Conservation (phyloP, 1,140 invertebrate genomes). For the Thalassaphorura encarpata region DNA sequence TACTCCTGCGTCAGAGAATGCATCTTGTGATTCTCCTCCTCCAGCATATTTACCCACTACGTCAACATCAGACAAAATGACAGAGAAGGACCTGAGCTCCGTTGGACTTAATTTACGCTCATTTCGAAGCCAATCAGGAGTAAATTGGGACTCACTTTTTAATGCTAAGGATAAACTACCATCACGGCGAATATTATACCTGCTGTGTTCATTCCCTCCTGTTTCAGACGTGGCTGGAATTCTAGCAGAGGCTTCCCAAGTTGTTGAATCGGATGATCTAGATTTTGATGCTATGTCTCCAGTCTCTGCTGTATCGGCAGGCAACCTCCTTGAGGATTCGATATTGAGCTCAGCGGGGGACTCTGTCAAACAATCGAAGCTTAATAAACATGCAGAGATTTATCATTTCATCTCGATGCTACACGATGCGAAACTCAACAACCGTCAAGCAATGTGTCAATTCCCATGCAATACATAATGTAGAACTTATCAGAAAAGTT, state of each 20-base stretch:
- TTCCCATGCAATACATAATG: too few species aligned
- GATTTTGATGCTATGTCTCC: too few species aligned
- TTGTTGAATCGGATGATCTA: too few species aligned
- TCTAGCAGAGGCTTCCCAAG: slow-evolving; percentile 26
- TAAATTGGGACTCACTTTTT: neutral
- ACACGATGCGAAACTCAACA: too few species aligned
- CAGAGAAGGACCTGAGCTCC: slow-evolving; percentile 30
- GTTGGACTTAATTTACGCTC: slow-evolving; percentile 4
- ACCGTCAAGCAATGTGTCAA: too few species aligned
- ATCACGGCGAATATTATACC: slow-evolving; percentile 32
- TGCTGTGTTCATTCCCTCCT: slow-evolving; percentile 31
- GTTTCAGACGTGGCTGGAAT: slow-evolving; percentile 22
- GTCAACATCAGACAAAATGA: slow-evolving; percentile 31
- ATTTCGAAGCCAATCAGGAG: neutral
- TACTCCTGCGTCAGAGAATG: slow-evolving; percentile 25
- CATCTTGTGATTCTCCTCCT: slow-evolving; percentile 2
- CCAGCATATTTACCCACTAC: slow-evolving; percentile 26
- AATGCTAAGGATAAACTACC: slow-evolving; percentile 30
- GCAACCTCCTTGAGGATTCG: too few species aligned
- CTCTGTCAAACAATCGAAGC: too few species aligned
- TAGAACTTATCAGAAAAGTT: too few species aligned
- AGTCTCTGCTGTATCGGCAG: too few species aligned
- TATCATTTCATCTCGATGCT: too few species aligned
- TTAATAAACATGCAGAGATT: too few species aligned
- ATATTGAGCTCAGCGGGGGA: too few species aligned